Evolutionary conservation across 2,888 invertebrate genomes (phyloP).

Genomic region (Lasioglossum oenotherae): DNA sequence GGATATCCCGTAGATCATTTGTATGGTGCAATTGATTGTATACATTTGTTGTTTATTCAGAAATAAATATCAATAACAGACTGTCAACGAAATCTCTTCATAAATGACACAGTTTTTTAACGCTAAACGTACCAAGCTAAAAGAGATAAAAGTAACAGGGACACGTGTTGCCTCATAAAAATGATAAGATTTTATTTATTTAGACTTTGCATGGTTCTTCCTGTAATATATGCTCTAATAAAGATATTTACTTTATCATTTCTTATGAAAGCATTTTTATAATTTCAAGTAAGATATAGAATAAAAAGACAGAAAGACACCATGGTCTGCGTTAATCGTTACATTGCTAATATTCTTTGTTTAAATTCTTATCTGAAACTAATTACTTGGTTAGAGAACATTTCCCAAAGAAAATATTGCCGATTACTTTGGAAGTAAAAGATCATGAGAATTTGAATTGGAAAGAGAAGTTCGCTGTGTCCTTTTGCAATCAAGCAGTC

Average conservation of each 20-base stretch:
- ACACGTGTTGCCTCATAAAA: too few relatives aligned
- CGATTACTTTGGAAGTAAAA: background rate
- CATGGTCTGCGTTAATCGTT: background rate
- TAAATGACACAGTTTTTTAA: background rate
- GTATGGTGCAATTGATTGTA: background rate
- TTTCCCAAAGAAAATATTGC: background rate
- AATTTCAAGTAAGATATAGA: background rate
- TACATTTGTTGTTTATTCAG: background rate
- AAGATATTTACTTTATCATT: too few relatives aligned
- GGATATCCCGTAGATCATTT: too few relatives aligned
- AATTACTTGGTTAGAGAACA: background rate
- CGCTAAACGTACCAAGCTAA: too few relatives aligned
- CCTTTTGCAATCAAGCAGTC: background rate
- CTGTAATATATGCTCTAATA: too few relatives aligned
- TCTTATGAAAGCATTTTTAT: too few relatives aligned
- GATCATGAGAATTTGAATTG: background rate
- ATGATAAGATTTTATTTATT: too few relatives aligned
- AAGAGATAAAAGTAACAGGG: too few relatives aligned
- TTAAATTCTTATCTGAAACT: background rate
- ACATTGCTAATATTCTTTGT: background rate
- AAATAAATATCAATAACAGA: background rate
- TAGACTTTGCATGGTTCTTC: too few relatives aligned
- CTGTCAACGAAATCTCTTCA: background rate
- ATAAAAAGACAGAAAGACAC: constrained; percentile 19
- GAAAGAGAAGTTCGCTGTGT: background rate